These are phyloP conservation scores for Ptychoptera contaminata DNA, from an alignment of 2,888 invertebrate genomes.

Conservation along the genomic window DNA sequence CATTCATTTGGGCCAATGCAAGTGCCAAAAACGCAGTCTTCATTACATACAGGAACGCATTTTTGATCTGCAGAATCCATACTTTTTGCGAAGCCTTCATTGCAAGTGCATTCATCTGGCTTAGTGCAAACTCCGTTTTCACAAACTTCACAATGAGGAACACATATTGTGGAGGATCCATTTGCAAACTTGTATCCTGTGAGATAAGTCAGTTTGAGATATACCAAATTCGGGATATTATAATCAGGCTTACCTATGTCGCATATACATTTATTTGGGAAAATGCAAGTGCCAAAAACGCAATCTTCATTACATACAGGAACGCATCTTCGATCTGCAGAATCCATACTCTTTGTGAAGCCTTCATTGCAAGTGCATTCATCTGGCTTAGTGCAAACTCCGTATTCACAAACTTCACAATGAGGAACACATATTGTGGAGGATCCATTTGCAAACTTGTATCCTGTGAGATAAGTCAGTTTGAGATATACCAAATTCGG, in stretches of 20 bases:
- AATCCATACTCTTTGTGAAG: not conserved
- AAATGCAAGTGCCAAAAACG: conserved; percentile 25
- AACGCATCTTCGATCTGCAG: conserved; percentile 16
- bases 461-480: no score
- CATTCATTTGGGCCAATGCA: not conserved
- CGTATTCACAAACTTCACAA: not conserved
- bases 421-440: no score
- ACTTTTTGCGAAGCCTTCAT: not conserved
- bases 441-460: no score
- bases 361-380: conserved; percentile 2
- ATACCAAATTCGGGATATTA: not conserved
- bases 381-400: conserved; percentile 2
- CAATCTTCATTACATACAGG: conserved; percentile 32
- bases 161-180: not conserved
- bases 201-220: not conserved
- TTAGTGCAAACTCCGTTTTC: not conserved
- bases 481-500: no score
- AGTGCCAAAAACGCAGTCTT: not conserved
- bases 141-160: conserved; percentile 5
- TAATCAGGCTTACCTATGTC: not conserved
- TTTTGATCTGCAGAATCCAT: not conserved
- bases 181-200: conserved; percentile 1
- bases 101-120: not conserved
- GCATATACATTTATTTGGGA: conserved; percentile 26
- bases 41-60: not conserved